A percentile compares a stretch with the other conserved stretches of the same genome.
phyloP scores from a whole-genome alignment of 2,113 vertebrate species.

The Isurus oxyrinchus region DNA sequence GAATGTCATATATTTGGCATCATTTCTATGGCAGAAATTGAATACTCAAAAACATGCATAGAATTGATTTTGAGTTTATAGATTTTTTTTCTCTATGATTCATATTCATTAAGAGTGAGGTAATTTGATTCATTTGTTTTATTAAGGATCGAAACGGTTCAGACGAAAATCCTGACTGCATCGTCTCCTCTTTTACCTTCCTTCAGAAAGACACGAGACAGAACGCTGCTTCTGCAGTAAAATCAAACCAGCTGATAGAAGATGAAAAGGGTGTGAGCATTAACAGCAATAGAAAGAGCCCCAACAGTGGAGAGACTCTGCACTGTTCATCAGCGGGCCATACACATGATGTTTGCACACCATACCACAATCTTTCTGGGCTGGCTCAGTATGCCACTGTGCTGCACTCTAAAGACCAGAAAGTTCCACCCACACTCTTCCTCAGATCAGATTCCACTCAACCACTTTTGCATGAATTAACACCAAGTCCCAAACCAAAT shows the following conservation, averaged over 20 bases:
- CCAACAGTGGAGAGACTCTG: background rate
- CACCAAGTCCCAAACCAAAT: conserved; percentile 65
- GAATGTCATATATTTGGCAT: background rate
- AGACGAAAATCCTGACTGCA: background rate
- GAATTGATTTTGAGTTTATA: background rate
- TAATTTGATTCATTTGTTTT: background rate
- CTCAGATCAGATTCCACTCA: conserved; percentile 76
- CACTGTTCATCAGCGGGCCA: background rate
- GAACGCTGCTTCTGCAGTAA: background rate
- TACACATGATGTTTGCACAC: background rate
- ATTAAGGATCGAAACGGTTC: background rate
- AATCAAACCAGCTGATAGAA: background rate
- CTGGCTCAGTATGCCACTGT: conserved; percentile 73
- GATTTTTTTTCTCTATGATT: background rate
- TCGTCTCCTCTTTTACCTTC: background rate
- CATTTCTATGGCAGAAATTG: background rate
- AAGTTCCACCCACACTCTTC: conserved; percentile 48
- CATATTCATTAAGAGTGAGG: background rate
- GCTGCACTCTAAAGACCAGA: conserved; percentile 56
- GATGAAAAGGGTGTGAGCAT: background rate
- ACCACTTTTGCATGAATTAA: conserved; percentile 65
- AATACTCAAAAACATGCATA: no score
- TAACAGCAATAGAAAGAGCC: background rate
- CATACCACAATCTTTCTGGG: conserved; percentile 40
- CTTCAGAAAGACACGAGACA: background rate